Conservation (phyloP, 2,797 vertebrate species). For the Melanotaenia maccullochi region DNA sequence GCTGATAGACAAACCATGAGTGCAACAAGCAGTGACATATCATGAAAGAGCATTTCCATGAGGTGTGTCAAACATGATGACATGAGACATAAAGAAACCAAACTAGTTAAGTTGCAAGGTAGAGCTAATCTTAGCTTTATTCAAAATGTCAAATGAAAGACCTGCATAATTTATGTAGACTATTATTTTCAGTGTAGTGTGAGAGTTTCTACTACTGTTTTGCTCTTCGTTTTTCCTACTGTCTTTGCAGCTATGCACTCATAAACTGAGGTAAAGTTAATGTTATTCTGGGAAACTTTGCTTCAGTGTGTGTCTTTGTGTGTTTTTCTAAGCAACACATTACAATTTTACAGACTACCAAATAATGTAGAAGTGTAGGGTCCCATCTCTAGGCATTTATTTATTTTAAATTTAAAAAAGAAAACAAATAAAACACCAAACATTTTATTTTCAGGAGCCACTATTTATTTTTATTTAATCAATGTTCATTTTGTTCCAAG, state of each 20-base stretch:
- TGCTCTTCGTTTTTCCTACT: not conserved
- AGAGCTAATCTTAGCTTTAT: not conserved
- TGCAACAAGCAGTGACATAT: not conserved
- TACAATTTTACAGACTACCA: no score
- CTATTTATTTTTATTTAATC: not conserved
- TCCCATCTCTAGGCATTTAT: no score
- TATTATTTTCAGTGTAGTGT: not conserved
- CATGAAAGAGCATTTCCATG: not conserved
- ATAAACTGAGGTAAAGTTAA: not conserved
- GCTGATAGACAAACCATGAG: no score
- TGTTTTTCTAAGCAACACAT: no score
- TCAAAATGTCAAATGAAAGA: not conserved
- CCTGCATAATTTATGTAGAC: not conserved
- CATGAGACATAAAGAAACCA: not conserved
- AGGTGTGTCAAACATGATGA: not conserved
- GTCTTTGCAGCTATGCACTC: not conserved
- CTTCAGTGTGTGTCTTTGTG: not conserved
- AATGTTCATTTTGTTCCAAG: constrained; percentile 57
- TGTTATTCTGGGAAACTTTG: not conserved
- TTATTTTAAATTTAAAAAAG: no score
- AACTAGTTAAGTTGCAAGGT: not conserved
- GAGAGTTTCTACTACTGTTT: not conserved
- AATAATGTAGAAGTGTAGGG: no score
- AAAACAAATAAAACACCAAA: not conserved
- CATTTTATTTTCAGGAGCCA: not conserved